phyloP scores from a whole-genome alignment of 2,888 invertebrate genomes.

The Drosophila nigricruria region DNA sequence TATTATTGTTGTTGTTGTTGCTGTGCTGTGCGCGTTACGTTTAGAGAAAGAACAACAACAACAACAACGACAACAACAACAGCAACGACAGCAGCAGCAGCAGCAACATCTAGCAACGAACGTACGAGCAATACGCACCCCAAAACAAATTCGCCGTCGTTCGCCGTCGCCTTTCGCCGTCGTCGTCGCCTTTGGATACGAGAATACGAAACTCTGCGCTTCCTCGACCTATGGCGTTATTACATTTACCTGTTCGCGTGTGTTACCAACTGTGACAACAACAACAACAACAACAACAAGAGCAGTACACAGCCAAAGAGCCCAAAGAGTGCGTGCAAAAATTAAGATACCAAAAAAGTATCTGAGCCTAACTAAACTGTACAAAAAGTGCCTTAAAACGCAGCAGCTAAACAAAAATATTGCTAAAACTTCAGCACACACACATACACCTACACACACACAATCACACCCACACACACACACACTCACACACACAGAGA shows the following conservation, averaged over 20 bases:
- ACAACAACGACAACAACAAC: constrained; percentile 25
- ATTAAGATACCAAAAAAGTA: constrained; percentile 24
- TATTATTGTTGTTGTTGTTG: constrained; percentile 46
- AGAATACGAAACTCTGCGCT: constrained; percentile 41
- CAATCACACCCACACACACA: neutral
- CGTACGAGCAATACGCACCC: constrained; percentile 32
- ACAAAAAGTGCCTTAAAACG: constrained; percentile 67
- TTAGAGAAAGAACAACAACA: constrained; percentile 31
- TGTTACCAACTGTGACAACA: constrained; percentile 48
- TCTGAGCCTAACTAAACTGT: constrained; percentile 52
- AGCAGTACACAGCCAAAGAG: constrained; percentile 6
- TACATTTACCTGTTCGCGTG: constrained; percentile 63
- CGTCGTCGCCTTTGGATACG: constrained; percentile 69
- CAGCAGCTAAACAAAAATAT: constrained; percentile 15
- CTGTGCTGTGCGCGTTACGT: constrained; percentile 45
- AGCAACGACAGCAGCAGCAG: constrained; percentile 11
- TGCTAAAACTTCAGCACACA: constrained; percentile 7
- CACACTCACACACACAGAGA: neutral
- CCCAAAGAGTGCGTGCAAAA: constrained; percentile 46
- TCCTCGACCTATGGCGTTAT: constrained; percentile 53
- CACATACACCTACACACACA: neutral
- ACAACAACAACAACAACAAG: constrained; percentile 43
- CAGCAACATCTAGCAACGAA: constrained; percentile 22
- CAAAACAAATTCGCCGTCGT: constrained; percentile 27
- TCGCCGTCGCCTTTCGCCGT: constrained; percentile 31